Conservation (phyloP, 2,113 vertebrate genomes). For the Epinephelus moara region DNA sequence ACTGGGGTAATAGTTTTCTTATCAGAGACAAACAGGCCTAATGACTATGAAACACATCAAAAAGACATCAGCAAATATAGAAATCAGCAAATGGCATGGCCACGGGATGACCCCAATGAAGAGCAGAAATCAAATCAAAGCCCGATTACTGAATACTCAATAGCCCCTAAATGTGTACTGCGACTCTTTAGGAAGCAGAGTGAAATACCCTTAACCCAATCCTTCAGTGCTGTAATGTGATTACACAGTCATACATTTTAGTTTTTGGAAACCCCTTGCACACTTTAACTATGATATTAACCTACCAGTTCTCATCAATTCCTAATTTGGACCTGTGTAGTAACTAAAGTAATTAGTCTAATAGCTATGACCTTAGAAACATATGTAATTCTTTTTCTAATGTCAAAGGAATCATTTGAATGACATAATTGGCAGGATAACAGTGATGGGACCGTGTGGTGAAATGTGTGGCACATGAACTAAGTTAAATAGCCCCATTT, state of each 20-base stretch:
- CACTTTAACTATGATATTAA: constrained; percentile 22
- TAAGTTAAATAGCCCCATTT: not conserved
- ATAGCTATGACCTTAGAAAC: constrained; percentile 2
- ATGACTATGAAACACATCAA: constrained; percentile 73
- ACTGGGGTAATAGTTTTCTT: constrained; percentile 72
- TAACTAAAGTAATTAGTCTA: constrained; percentile 3
- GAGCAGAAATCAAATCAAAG: constrained; percentile 62
- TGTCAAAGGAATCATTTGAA: not conserved
- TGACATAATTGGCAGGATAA: not conserved
- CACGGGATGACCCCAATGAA: constrained; percentile 68
- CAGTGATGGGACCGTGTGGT: not conserved
- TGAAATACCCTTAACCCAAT: constrained; percentile 42
- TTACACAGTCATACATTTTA: constrained; percentile 12
- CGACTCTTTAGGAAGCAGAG: constrained; percentile 34
- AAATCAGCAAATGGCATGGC: constrained; percentile 63
- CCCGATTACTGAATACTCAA: constrained; percentile 25
- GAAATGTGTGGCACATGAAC: not conserved
- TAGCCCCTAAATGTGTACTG: constrained; percentile 44
- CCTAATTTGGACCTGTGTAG: constrained; percentile 4
- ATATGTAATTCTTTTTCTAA: not conserved
- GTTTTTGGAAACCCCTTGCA: constrained; percentile 5
- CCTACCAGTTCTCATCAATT: constrained; percentile 5
- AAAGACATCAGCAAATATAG: constrained; percentile 68
- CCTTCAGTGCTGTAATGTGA: constrained; percentile 12
- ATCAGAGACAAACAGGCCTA: constrained; percentile 73